Evolutionary conservation across 64 coral and sea anemone species (phyloP).

Genomic region (Dendronephthya gigantea): DNA sequence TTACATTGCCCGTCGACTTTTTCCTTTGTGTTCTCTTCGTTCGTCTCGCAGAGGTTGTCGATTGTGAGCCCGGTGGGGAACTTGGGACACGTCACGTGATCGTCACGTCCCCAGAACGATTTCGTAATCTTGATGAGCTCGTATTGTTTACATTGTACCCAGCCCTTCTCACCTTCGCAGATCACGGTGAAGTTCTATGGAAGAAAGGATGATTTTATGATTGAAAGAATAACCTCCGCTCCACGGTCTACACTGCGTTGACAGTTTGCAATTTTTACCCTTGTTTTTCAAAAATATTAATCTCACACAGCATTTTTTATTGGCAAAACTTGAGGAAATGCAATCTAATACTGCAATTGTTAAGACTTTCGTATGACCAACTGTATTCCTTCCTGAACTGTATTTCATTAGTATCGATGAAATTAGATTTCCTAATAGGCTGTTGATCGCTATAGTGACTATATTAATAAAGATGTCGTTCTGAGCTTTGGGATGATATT

Average conservation of each 20-base stretch:
- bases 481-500: too few species aligned
- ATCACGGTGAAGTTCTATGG: constrained; percentile 97
- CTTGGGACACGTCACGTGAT: constrained; percentile 98
- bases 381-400: too few species aligned
- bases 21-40: constrained; percentile 47
- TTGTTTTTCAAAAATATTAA: too few species aligned
- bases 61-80: constrained; percentile 62
- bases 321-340: too few species aligned
- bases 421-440: too few species aligned
- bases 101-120: constrained; percentile 99
- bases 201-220: not conserved
- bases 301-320: too few species aligned
- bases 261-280: too few species aligned
- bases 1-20: constrained; percentile 97
- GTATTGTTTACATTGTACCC: constrained; percentile 98
- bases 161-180: constrained; percentile 99
- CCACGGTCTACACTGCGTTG: not conserved
- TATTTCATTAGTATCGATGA: too few species aligned
- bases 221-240: not conserved
- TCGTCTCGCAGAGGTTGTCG: constrained; percentile 79
- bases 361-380: too few species aligned
- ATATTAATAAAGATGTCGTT: too few species aligned
- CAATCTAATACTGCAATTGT: too few species aligned
- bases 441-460: too few species aligned
- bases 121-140: constrained; percentile 96